Evolutionary conservation across 2,888 invertebrate genomes (phyloP), one percentile per base, ranked within the genome.

Genomic region (Leucophenga maculata): DNA sequence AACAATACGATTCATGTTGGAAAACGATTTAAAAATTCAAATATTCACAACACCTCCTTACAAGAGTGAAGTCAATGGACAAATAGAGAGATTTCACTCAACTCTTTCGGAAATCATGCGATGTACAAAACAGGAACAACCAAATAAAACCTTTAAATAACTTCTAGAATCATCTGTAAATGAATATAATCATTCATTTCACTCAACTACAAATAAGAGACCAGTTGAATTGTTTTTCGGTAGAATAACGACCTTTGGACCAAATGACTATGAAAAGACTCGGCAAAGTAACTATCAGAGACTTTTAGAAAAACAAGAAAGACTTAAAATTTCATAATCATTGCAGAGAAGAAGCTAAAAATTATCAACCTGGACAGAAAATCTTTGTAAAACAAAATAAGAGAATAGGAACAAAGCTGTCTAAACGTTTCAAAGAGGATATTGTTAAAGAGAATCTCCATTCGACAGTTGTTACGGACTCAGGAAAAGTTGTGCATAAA

Each of bases 71-170:
- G 54, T 70, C 73, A 1, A 67, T 69, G 22, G 75, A 75, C 44
- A 76, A 74, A 70, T 70, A 72, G n/a, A 54, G 69, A 9, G 6
- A 22, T 70, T 73, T 31, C 73, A 73, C 26, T 75, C 73, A 0
- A 75, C 72, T 6, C 54, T 73, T 6, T n/a, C 69, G 0, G 73
- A 73, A 26, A 68, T 73, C 16, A 68, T 70, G 69, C 65, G 73
- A 22, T 73, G 72, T 20, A 18, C 70, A 13, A 73, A 72, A 66
- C 32, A 60, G 13, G 67, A 70, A 13, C 2, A 18, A 9, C 14
- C 6, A 13, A 31, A 16, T 57, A 2, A 57, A 22, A 14, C 3
- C 26, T 31, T 57, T 26, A 18, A 14, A 6, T 3, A 46, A 3
- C 6, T 46, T 1, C 46, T 46, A 3, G 46, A 46, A 6, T n/a